A percentile compares a stretch with the other conserved stretches of the same genome.
phyloP scores from a whole-genome alignment of 2,113 vertebrate species.

The Pseudorectes ferrugineus region DNA sequence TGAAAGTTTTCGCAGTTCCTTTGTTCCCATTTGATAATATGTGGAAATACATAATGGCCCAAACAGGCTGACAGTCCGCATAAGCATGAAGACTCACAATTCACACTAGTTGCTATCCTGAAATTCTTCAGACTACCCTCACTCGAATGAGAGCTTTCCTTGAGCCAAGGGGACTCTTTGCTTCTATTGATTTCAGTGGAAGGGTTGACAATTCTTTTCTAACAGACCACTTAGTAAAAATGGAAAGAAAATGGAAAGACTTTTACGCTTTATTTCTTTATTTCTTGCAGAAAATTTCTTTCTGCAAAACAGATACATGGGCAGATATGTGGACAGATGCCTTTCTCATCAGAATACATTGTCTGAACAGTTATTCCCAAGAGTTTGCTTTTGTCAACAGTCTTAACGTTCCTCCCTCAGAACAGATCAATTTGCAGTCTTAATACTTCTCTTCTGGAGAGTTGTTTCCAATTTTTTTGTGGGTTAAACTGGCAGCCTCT shows the following conservation, averaged over 20 bases:
- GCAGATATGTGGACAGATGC: not conserved
- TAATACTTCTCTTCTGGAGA: not conserved
- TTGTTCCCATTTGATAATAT: not conserved
- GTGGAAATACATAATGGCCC: not conserved
- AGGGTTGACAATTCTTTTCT: not conserved
- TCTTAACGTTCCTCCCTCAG: not conserved
- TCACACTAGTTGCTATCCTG: not conserved
- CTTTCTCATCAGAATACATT: constrained; percentile 10
- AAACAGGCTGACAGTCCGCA: not conserved
- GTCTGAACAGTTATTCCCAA: not conserved
- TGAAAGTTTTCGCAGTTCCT: not conserved
- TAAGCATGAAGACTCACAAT: not conserved
- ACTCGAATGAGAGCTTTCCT: not conserved
- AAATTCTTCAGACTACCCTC: not conserved
- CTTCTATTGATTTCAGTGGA: not conserved
- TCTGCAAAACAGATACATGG: not conserved
- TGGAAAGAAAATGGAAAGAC: not conserved
- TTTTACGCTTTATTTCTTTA: not conserved
- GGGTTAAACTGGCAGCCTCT: not conserved
- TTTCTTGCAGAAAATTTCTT: not conserved
- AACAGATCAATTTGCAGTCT: not conserved
- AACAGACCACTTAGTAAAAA: not conserved
- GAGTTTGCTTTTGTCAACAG: not conserved
- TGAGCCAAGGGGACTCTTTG: not conserved
- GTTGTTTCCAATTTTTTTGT: not conserved